Conservation (phyloP, 2,113 vertebrate species). For the Chionis minor region DNA sequence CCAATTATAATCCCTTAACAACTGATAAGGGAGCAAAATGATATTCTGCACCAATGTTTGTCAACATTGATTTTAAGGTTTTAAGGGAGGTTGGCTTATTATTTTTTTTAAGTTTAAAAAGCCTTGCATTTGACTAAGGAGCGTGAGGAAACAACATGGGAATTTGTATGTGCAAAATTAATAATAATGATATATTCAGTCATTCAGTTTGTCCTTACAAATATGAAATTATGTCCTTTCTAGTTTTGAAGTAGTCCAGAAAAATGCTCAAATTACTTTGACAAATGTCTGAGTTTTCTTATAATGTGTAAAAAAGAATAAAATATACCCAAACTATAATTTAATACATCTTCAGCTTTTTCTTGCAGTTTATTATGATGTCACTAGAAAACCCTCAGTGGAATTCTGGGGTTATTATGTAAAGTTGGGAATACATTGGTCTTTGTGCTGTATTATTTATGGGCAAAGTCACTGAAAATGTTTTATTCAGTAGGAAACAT, state of each 20-base stretch:
- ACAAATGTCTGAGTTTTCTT: not conserved
- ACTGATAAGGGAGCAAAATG: not conserved
- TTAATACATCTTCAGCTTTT: slow-evolving; percentile 4
- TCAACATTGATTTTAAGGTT: not conserved
- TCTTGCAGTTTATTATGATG: slow-evolving; percentile 21
- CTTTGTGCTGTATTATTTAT: slow-evolving; percentile 36
- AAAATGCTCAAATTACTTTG: not conserved
- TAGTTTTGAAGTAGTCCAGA: not conserved
- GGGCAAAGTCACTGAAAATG: slow-evolving; percentile 35
- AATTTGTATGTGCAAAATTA: not conserved
- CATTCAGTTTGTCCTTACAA: not conserved
- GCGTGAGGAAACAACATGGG: not conserved
- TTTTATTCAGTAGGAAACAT: slow-evolving; percentile 62
- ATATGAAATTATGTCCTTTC: not conserved
- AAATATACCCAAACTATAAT: not conserved
- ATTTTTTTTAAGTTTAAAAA: not conserved
- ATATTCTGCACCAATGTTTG: not conserved
- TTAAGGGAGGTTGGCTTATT: not conserved
- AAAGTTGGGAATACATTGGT: not conserved
- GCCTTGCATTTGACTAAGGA: not conserved
- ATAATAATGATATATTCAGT: not conserved
- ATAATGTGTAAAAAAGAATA: not conserved
- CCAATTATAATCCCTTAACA: not conserved
- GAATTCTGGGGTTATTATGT: slow-evolving; percentile 22
- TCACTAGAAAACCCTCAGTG: slow-evolving; percentile 21